Percentiles rank a stretch among this genome's conserved stretches.
Conservation (phyloP, 2,888 invertebrate species). For the Monopis laevigella region DNA sequence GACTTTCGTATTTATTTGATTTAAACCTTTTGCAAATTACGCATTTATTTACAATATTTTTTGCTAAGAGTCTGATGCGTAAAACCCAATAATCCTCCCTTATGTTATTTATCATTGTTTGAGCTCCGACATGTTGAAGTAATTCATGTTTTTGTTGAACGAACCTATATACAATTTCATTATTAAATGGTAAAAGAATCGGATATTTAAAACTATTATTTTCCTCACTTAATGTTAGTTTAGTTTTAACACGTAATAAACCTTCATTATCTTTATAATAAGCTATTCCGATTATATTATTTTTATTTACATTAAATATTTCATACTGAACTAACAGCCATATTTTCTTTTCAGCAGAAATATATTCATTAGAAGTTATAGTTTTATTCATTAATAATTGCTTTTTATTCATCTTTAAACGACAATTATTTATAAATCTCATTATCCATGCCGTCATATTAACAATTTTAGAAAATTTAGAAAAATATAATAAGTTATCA, state of each 20-base stretch:
- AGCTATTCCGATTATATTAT: no score
- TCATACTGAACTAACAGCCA: not conserved
- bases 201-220: conserved; percentile 7
- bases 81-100: no score
- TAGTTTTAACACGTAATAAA: conserved; percentile 10
- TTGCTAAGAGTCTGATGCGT: no score
- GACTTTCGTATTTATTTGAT: no score
- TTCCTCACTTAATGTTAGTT: conserved; percentile 6
- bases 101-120: no score
- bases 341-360: conserved; percentile 3
- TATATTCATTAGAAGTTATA: not conserved
- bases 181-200: not conserved
- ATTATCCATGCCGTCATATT: conserved; percentile 10
- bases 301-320: no score
- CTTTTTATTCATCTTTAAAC: not conserved
- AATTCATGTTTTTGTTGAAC: conserved; percentile 4
- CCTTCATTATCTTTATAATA: no score
- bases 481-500: not conserved
- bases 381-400: no score
- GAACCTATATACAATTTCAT: conserved; percentile 5
- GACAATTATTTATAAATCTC: not conserved
- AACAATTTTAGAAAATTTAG: conserved; percentile 9
- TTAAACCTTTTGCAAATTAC: no score
- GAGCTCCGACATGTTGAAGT: conserved; percentile 7
- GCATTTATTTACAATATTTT: no score